phyloP scores from a whole-genome alignment of 2,113 vertebrate species.

The Pedetes capensis region DNA sequence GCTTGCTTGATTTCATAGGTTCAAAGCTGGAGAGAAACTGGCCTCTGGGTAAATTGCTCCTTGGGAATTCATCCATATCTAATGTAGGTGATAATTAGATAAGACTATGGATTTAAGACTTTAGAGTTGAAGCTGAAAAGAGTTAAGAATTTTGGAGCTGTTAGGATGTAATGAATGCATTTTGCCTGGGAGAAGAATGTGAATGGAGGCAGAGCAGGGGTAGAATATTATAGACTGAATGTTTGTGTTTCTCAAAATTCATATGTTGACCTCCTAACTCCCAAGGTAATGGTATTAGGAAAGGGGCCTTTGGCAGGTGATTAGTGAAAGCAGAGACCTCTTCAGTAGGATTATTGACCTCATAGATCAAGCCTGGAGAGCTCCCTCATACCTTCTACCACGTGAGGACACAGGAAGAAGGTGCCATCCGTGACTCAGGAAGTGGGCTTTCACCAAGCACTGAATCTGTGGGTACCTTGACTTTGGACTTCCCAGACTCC shows the following conservation, averaged over 20 bases:
- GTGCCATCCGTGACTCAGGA: background rate
- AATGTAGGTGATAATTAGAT: background rate
- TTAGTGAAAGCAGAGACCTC: background rate
- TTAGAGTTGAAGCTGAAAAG: background rate
- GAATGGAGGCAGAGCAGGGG: background rate
- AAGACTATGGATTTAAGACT: background rate
- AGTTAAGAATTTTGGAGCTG: background rate
- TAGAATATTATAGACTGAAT: background rate
- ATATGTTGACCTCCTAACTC: too few relatives aligned
- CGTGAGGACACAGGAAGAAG: background rate
- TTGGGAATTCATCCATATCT: background rate
- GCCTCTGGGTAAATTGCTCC: background rate
- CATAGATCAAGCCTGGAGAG: background rate
- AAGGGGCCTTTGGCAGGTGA: background rate
- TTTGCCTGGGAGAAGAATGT: background rate
- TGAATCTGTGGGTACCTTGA: background rate
- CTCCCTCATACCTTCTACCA: background rate
- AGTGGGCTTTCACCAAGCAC: accelerated
- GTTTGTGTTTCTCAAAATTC: too few relatives aligned
- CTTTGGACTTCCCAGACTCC: background rate
- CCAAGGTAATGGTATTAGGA: background rate
- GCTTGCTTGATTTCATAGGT: background rate
- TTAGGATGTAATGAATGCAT: background rate
- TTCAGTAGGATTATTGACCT: background rate
- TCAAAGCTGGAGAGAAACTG: background rate